A percentile compares a stretch with the other conserved stretches of the same genome.
phyloP scores from a whole-genome alignment of 1,140 invertebrate species.

The Drosophila serrata region DNA sequence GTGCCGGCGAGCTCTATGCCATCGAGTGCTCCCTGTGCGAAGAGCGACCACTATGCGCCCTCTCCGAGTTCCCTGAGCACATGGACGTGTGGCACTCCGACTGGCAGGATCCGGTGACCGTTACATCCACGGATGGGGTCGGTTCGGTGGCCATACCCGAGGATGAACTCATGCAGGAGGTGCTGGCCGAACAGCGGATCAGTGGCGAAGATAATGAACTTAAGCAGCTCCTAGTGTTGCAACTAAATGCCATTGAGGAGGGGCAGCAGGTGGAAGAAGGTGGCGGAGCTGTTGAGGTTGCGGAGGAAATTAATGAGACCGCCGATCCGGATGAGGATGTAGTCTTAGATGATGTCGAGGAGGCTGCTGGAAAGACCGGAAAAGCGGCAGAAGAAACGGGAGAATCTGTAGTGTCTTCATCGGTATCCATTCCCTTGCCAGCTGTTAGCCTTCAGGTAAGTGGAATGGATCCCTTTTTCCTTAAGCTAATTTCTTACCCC shows the following conservation, averaged over 20 bases:
- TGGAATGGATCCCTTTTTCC: background rate
- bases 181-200: conserved; percentile 60
- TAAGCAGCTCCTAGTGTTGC: conserved; percentile 65
- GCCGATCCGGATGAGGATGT: background rate
- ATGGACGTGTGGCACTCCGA: conserved; percentile 78
- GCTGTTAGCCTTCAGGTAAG: background rate
- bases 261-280: background rate
- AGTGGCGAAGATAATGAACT: conserved; percentile 66
- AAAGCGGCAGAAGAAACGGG: conserved; percentile 1
- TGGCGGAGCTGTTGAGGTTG: background rate
- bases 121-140: background rate
- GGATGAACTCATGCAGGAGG: conserved; percentile 74
- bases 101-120: conserved; percentile 42
- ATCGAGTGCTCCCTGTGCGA: conserved; percentile 78
- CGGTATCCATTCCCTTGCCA: conserved; percentile 4
- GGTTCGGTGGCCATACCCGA: conserved; percentile 33
- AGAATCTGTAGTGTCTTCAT: conserved; percentile 1
- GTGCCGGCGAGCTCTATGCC: conserved; percentile 71
- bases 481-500: background rate
- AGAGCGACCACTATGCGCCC: conserved; percentile 67
- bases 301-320: background rate
- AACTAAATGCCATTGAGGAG: conserved; percentile 55
- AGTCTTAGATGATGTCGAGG: background rate
- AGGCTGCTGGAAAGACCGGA: background rate
- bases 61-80: conserved; percentile 72